Evolutionary conservation across 2,888 invertebrate species (phyloP).

Genomic region (Synanthedon vespiformis): DNA sequence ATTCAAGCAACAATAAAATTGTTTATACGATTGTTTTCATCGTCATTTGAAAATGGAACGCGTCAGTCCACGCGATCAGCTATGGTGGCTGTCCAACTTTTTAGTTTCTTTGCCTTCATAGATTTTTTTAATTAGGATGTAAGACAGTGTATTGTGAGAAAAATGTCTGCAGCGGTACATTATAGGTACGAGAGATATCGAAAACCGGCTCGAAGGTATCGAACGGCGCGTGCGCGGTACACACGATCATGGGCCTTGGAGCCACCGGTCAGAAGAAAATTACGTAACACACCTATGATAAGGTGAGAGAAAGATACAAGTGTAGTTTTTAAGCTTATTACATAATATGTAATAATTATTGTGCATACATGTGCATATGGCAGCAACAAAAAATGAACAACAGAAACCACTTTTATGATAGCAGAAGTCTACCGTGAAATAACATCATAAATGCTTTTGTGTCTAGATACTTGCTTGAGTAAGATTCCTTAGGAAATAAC

Average conservation of each 20-base stretch:
- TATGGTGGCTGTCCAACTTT: constrained; percentile 12
- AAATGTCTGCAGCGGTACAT: constrained; percentile 47
- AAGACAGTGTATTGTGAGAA: constrained; percentile 17
- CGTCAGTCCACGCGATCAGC: constrained; percentile 25
- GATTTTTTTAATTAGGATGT: constrained; percentile 14
- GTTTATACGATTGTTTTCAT: constrained; percentile 56
- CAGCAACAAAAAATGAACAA: too few species aligned
- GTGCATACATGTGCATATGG: too few species aligned
- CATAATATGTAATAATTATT: too few species aligned
- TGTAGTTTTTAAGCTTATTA: too few species aligned
- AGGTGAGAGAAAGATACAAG: neutral
- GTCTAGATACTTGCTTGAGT: too few species aligned
- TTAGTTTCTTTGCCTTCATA: neutral
- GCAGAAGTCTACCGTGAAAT: too few species aligned
- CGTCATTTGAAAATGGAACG: constrained; percentile 38
- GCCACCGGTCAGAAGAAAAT: neutral
- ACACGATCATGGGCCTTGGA: constrained; percentile 40
- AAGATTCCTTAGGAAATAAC: too few species aligned
- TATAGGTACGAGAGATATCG: constrained; percentile 38
- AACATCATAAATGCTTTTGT: too few species aligned
- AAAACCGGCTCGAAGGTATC: constrained; percentile 34
- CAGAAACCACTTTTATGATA: too few species aligned
- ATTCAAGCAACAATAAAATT: constrained; percentile 48
- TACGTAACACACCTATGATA: neutral
- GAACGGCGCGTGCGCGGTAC: constrained; percentile 39